Percentiles rank a stretch among this genome's conserved stretches.
Conservation (phyloP, 2,113 vertebrate genomes). For the Periophthalmodon schlosseri region DNA sequence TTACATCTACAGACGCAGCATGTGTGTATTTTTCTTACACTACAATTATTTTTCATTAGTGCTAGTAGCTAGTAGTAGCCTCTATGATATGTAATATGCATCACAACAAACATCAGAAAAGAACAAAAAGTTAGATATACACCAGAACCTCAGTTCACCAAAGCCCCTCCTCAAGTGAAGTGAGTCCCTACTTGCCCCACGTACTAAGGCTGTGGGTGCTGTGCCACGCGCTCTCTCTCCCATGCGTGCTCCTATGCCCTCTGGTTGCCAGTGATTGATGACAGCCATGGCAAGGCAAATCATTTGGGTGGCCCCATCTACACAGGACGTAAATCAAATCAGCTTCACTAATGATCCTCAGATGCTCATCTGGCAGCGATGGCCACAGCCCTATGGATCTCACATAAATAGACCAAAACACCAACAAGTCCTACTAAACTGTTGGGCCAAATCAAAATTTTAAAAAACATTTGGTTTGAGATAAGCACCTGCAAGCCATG, state of each 20-base stretch:
- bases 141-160: neutral
- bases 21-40: too few species aligned
- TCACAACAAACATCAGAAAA: neutral
- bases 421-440: conserved; percentile 70
- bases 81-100: neutral
- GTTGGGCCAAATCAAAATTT: conserved; percentile 61
- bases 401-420: conserved; percentile 62
- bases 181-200: conserved; percentile 33
- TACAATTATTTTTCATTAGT: too few species aligned
- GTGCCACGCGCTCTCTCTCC: conserved; percentile 64
- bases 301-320: conserved; percentile 82
- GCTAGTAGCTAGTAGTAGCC: neutral
- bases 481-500: conserved; percentile 21
- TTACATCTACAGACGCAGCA: too few species aligned
- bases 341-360: conserved; percentile 79
- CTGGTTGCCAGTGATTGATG: conserved; percentile 83
- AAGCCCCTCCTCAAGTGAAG: conserved; percentile 1
- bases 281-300: conserved; percentile 76
- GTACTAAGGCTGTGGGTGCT: conserved; percentile 51
- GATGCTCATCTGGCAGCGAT: conserved; percentile 72
- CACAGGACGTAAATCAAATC: conserved; percentile 82
- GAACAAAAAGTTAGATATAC: too few species aligned
- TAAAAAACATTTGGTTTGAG: conserved; percentile 43
- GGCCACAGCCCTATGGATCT: conserved; percentile 68
- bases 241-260: conserved; percentile 71